Evolutionary conservation across 2,113 vertebrate species (phyloP).

Genomic region (Orcinus orca): DNA sequence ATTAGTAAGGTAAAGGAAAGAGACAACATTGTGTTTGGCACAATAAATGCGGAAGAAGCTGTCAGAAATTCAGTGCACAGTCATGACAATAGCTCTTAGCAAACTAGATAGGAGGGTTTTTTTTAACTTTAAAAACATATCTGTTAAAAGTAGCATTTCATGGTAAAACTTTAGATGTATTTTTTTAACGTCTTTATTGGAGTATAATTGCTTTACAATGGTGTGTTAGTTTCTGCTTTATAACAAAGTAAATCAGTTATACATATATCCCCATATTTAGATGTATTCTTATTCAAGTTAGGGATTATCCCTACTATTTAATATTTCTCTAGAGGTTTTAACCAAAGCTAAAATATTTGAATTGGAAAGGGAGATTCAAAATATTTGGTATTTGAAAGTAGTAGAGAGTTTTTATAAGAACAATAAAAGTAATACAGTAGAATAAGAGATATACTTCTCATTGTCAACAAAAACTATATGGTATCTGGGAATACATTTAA

Average conservation of each 20-base stretch:
- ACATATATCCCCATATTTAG: neutral
- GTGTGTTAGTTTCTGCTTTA: no score
- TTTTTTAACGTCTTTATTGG: neutral
- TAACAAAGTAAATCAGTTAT: no score
- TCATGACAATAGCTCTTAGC: neutral
- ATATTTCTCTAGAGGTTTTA: neutral
- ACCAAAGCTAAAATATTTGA: neutral
- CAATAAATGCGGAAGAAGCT: neutral
- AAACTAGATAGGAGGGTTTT: neutral
- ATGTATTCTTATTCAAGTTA: neutral
- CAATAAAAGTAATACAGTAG: neutral
- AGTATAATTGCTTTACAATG: no score
- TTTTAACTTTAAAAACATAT: neutral
- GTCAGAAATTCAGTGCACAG: neutral
- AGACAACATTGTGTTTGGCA: neutral
- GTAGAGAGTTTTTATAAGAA: neutral
- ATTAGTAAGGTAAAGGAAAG: neutral
- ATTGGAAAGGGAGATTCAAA: neutral
- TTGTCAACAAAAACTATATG: neutral
- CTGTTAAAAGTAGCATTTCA: neutral
- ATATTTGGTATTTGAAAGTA: neutral
- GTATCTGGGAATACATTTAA: neutral
- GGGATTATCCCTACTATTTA: neutral
- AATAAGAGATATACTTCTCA: neutral
- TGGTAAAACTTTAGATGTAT: neutral